Percentiles rank a stretch among this genome's conserved stretches.
Evolutionary conservation across 2,113 vertebrate species (phyloP).

Genomic region (Astatotilapia flaviijosephi): DNA sequence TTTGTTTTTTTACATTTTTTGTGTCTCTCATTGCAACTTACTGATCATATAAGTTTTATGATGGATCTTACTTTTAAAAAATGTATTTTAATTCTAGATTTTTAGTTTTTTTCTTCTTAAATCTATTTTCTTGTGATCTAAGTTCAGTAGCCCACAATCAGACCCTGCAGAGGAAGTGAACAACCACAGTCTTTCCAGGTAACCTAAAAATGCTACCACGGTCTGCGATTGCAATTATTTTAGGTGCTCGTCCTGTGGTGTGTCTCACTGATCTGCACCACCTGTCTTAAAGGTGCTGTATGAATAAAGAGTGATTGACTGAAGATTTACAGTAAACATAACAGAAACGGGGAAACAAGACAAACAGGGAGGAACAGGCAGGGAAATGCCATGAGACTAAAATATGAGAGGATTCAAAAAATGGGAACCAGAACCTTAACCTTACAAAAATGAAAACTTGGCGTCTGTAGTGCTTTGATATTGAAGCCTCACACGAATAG

Average conservation of each 20-base stretch:
- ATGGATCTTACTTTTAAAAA: not conserved
- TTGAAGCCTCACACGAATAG: not conserved
- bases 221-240: not conserved
- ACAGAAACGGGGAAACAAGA: not conserved
- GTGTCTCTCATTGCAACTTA: not conserved
- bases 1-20: not conserved
- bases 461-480: accelerated
- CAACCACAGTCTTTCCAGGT: not conserved
- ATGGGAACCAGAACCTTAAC: not conserved
- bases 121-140: not conserved
- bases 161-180: not conserved
- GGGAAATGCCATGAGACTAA: not conserved
- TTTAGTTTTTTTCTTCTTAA: not conserved
- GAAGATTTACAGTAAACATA: not conserved
- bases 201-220: accelerated
- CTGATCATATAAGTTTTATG: not conserved
- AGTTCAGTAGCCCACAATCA: accelerated
- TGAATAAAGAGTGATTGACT: not conserved
- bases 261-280: not conserved
- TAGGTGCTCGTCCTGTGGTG: not conserved
- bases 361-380: not conserved
- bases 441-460: not conserved
- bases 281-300: not conserved
- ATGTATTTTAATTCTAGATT: not conserved
- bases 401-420: not conserved